A percentile compares a stretch with the other conserved stretches of the same genome.
phyloP scores from a whole-genome alignment of 2,888 invertebrate species.

The Andrena fulva region DNA sequence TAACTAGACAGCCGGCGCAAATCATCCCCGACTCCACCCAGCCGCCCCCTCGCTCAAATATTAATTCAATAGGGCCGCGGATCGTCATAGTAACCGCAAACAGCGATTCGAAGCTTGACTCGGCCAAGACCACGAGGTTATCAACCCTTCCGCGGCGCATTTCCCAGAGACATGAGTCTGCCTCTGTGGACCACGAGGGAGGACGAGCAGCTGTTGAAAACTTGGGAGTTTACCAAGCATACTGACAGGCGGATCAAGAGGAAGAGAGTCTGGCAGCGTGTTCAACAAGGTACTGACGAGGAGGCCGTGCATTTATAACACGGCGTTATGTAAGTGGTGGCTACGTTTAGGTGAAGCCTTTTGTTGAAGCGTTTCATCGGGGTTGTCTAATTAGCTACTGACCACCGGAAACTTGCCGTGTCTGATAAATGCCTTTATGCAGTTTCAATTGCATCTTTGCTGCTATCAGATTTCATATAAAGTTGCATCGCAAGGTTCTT shows the following conservation, averaged over 20 bases:
- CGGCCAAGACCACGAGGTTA: not conserved
- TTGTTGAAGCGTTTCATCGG: not conserved
- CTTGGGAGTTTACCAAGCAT: conserved; percentile 67
- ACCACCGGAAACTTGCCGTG: not conserved
- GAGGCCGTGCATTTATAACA: not conserved
- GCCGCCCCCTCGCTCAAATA: conserved; percentile 18
- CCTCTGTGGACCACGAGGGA: conserved; percentile 63
- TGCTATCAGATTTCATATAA: not conserved
- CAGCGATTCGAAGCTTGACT: conserved; percentile 7
- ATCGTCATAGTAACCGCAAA: conserved; percentile 67
- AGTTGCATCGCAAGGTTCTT: conserved; percentile 19
- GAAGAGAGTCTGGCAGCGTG: conserved; percentile 66
- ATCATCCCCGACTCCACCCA: conserved; percentile 11
- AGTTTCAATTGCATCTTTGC: not conserved
- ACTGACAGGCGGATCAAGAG: conserved; percentile 66
- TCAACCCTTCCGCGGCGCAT: not conserved
- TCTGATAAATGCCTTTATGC: too few relatives aligned
- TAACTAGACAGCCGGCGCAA: conserved; percentile 29
- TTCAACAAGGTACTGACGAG: conserved; percentile 72
- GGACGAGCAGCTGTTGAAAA: conserved; percentile 61
- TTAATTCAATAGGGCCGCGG: conserved; percentile 57
- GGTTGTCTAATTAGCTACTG: not conserved
- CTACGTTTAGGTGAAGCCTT: not conserved
- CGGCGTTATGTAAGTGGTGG: not conserved
- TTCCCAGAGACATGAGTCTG: conserved; percentile 50